Percentiles rank a stretch among this genome's conserved stretches.
These are phyloP conservation scores for Gambelia wislizenii DNA, from an alignment of 2,797 vertebrate genomes.

Conservation along the genomic window DNA sequence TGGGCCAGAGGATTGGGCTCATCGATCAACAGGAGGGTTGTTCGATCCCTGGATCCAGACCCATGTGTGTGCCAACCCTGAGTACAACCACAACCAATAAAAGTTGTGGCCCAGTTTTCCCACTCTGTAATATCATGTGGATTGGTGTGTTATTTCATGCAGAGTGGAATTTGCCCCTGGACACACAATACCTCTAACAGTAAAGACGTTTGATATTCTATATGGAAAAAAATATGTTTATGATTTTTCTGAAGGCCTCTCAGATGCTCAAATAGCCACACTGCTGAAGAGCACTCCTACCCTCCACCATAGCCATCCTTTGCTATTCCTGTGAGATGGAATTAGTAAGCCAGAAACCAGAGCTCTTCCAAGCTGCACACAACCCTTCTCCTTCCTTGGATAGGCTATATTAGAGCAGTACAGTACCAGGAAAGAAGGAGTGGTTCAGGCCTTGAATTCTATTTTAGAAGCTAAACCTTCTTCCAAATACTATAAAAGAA, in stretches of 20 bases:
- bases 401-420: constrained; percentile 39
- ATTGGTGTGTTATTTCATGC: too few species aligned
- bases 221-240: constrained; percentile 11
- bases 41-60: too few species aligned
- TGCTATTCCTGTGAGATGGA: neutral
- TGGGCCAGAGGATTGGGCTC: too few species aligned
- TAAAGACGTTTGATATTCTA: neutral
- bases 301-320: neutral
- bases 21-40: too few species aligned
- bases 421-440: constrained; percentile 31
- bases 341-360: constrained; percentile 39
- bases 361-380: neutral
- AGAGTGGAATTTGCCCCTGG: too few species aligned
- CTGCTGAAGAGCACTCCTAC: constrained; percentile 17
- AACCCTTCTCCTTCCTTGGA: constrained; percentile 18
- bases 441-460: constrained; percentile 28
- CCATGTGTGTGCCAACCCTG: too few species aligned
- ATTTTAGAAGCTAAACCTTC: constrained; percentile 38
- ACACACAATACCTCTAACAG: neutral
- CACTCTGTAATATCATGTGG: too few species aligned
- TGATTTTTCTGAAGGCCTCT: constrained; percentile 25
- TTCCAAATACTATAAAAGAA: constrained; percentile 42
- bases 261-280: neutral
- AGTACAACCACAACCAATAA: too few species aligned
- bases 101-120: too few species aligned